These are phyloP conservation scores for Stratiolaelaps scimitus DNA, from an alignment of 1,140 invertebrate genomes.

Conservation along the genomic window DNA sequence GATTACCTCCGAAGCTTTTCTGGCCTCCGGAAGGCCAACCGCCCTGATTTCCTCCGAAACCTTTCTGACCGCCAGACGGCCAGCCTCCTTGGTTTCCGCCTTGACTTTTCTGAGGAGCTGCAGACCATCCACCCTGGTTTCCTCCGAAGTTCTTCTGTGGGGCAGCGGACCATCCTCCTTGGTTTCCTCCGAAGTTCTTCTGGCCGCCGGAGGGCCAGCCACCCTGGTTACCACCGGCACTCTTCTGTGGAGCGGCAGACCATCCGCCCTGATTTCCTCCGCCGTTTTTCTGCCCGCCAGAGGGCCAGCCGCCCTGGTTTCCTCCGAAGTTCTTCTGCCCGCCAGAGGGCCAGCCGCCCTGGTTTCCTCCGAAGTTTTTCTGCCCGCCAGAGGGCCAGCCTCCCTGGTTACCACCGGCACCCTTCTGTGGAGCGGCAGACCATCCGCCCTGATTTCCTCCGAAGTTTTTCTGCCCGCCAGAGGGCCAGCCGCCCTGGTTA, in stretches of 20 bases:
- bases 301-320: conserved; percentile 1
- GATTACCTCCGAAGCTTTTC: conserved; percentile 4
- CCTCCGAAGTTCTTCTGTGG: conserved; percentile 8
- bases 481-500: conserved; percentile 1
- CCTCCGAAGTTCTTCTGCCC: conserved; percentile 8
- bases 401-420: conserved; percentile 2
- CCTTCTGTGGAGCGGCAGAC: conserved; percentile 8
- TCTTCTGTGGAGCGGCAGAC: conserved; percentile 1
- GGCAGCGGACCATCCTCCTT: conserved; percentile 17
- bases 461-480: background rate
- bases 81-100: background rate
- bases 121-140: background rate
- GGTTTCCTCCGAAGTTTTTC: conserved; percentile 4
- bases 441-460: conserved; percentile 14
- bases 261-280: conserved; percentile 13
- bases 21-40: conserved; percentile 19
- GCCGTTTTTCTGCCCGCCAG: background rate
- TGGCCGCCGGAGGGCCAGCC: background rate
- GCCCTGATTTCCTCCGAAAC: conserved; percentile 16
- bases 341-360: conserved; percentile 8
- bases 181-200: conserved; percentile 2
- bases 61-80: background rate
- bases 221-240: background rate
- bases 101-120: background rate
- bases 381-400: background rate